Percentiles rank a stretch among this genome's conserved stretches.
These are phyloP conservation scores for Amaurobius ferox DNA, from an alignment of 2,888 invertebrate genomes.

Conservation along the genomic window DNA sequence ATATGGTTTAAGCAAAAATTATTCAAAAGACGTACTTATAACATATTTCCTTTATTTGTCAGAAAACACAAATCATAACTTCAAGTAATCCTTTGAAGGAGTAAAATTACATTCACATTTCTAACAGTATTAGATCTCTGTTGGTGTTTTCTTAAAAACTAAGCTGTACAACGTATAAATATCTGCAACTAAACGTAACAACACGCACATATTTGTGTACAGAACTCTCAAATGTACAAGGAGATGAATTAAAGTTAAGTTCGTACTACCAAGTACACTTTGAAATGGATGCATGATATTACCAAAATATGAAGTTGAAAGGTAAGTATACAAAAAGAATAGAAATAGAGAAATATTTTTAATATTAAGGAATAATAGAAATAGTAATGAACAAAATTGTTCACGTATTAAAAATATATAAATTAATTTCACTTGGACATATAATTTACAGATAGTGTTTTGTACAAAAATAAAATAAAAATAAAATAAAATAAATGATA, in stretches of 20 bases:
- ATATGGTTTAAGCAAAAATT: too few relatives aligned
- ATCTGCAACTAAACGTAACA: slow-evolving; percentile 64
- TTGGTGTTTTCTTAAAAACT: slow-evolving; percentile 50
- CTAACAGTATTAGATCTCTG: slow-evolving; percentile 53
- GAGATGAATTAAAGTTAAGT: slow-evolving; percentile 20
- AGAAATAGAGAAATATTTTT: neutral
- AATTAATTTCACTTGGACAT: too few relatives aligned
- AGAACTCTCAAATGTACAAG: slow-evolving; percentile 51
- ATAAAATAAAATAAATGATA: too few relatives aligned
- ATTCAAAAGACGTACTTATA: neutral
- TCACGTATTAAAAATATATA: neutral
- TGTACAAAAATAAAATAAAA: too few relatives aligned
- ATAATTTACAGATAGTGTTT: too few relatives aligned
- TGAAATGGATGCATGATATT: slow-evolving; percentile 15
- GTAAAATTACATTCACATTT: slow-evolving; percentile 55
- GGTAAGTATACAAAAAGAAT: neutral
- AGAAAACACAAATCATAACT: slow-evolving; percentile 64
- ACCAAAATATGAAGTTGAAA: neutral
- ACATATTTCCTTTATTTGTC: slow-evolving; percentile 59
- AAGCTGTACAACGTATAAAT: slow-evolving; percentile 70
- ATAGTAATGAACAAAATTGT: neutral
- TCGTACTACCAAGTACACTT: slow-evolving; percentile 17
- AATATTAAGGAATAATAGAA: neutral
- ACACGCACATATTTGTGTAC: slow-evolving; percentile 47
- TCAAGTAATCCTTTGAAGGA: slow-evolving; percentile 45